Evolutionary conservation across 1,140 invertebrate species (phyloP).

Genomic region (Littorina saxatilis): DNA sequence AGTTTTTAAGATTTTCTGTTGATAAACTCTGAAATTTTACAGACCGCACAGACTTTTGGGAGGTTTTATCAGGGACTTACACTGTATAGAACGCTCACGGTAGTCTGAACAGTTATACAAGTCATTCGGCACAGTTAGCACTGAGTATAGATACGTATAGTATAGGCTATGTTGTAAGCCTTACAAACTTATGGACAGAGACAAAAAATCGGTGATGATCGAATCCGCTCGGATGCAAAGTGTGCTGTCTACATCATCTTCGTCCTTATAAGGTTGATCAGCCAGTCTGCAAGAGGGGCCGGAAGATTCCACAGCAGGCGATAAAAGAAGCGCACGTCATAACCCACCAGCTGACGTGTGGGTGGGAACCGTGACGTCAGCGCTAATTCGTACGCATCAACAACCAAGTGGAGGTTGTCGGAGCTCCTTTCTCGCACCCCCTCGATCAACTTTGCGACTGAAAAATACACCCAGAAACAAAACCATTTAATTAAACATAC

Average conservation of each 20-base stretch:
- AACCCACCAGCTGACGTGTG: conserved; percentile 30
- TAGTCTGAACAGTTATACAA: too few relatives aligned
- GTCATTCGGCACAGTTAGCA: too few relatives aligned
- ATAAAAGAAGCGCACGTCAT: conserved; percentile 16
- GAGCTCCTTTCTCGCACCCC: neutral
- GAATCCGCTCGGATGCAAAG: too few relatives aligned
- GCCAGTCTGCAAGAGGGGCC: conserved; percentile 26
- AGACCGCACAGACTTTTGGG: neutral
- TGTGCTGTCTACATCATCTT: neutral
- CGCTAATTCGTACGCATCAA: conserved; percentile 31
- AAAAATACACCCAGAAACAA: neutral
- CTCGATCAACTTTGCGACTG: conserved; percentile 1
- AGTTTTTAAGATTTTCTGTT: neutral
- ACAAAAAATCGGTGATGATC: too few relatives aligned
- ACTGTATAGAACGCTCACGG: too few relatives aligned
- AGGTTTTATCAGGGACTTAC: too few relatives aligned
- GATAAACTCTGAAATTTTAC: neutral
- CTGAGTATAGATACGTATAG: too few relatives aligned
- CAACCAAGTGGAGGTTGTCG: conserved; percentile 19
- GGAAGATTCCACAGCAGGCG: conserved; percentile 43
- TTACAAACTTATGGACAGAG: too few relatives aligned
- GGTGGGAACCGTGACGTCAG: conserved; percentile 37
- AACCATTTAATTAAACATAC: neutral
- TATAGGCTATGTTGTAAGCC: too few relatives aligned
- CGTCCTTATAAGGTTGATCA: neutral